Percentiles rank a stretch among this genome's conserved stretches.
phyloP scores from a whole-genome alignment of 2,113 vertebrate genomes.

The Meles meles region DNA sequence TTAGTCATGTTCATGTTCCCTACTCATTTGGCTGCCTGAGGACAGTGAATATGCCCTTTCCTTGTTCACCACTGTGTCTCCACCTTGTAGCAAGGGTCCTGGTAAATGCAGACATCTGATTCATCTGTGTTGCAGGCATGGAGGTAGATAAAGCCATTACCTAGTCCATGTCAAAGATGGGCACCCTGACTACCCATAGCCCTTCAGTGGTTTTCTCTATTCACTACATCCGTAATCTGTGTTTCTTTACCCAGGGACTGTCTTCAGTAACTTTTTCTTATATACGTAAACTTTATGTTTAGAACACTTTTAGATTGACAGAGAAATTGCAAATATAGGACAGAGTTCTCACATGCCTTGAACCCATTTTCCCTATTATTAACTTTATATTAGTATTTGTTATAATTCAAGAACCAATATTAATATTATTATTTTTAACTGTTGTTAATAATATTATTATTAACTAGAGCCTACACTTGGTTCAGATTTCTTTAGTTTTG shows the following conservation, averaged over 20 bases:
- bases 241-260: background rate
- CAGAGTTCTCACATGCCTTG: background rate
- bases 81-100: background rate
- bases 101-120: background rate
- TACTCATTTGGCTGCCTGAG: background rate
- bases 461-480: background rate
- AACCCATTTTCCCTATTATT: background rate
- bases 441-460: background rate
- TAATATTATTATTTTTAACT: background rate
- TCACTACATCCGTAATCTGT: background rate
- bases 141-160: background rate
- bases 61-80: background rate
- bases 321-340: background rate
- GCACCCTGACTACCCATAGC: background rate
- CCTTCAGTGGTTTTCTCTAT: background rate
- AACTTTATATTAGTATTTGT: background rate
- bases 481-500: background rate
- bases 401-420: background rate
- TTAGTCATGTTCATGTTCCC: background rate
- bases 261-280: background rate
- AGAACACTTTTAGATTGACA: background rate
- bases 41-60: background rate
- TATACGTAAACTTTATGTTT: background rate
- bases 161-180: background rate
- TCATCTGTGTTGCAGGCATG: background rate